phyloP scores from a whole-genome alignment of 2,888 invertebrate species.

The Drosophila paramelanica region DNA sequence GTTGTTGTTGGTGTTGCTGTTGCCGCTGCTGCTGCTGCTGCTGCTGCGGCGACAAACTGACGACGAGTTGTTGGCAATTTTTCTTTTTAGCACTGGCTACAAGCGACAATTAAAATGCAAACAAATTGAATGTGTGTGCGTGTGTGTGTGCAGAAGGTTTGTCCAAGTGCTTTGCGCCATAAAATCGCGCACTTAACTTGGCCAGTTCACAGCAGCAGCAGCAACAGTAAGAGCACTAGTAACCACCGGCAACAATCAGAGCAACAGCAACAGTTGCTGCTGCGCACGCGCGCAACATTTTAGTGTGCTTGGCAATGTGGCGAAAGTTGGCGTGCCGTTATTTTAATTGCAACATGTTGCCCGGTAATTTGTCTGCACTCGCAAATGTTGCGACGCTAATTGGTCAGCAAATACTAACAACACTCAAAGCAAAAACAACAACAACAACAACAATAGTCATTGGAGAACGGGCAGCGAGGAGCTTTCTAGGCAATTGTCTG shows the following conservation, averaged over 20 bases:
- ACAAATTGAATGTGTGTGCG: slow-evolving; percentile 62
- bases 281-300: slow-evolving; percentile 73
- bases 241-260: slow-evolving; percentile 33
- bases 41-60: slow-evolving; percentile 50
- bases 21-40: slow-evolving; percentile 17
- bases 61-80: slow-evolving; percentile 74
- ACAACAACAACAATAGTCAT: slow-evolving; percentile 24
- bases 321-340: slow-evolving; percentile 78
- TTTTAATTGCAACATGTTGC: slow-evolving; percentile 79
- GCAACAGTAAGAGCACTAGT: slow-evolving; percentile 38
- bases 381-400: slow-evolving; percentile 76
- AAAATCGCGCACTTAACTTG: slow-evolving; percentile 64
- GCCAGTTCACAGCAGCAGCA: slow-evolving; percentile 50
- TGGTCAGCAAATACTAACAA: slow-evolving; percentile 48
- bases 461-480: slow-evolving; percentile 31
- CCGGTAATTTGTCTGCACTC: slow-evolving; percentile 76
- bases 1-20: slow-evolving; percentile 15
- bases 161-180: slow-evolving; percentile 75
- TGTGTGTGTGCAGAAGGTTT: slow-evolving; percentile 65
- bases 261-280: slow-evolving; percentile 47
- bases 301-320: slow-evolving; percentile 64
- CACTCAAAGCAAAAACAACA: slow-evolving; percentile 23
- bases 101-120: slow-evolving; percentile 77
- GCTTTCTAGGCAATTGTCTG: slow-evolving; percentile 32
- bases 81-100: slow-evolving; percentile 71